Evolutionary conservation across 2,113 vertebrate genomes (phyloP), one percentile per base, ranked within the genome.

Genomic region (Dryoscopus gambensis): DNA sequence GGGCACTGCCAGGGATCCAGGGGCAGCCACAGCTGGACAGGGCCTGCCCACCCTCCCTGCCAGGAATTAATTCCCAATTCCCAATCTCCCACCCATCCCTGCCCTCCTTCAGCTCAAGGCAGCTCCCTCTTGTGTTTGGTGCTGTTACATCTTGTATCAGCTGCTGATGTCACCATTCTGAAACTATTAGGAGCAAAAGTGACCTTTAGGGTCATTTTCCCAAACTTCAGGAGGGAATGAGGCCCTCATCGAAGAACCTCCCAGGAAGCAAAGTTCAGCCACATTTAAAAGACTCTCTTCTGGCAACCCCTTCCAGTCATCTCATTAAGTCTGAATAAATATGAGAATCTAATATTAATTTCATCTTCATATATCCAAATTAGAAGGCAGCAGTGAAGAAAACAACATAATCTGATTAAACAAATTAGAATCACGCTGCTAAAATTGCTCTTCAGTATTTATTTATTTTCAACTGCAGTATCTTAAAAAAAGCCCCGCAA

Each of bases 401-500:
- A 96, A 97, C 84, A 97, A 93, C 95, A 88, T 87, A 93, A 97
- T 97, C 97, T 87, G 96, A 97, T 97, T 98, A 97, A 82, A 97
- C 97, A 97, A 98, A 98, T 98, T 97, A 97, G 95, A 96, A 96
- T 95, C 96, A 84, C 5, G 82, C 96, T 98, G 93, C 91, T 98
- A 96, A 96, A 95, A 95, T 97, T 97, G 96, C 50, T 79, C 94
- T 93, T 97, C 91, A 70, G 79, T 92, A 67, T 95, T 95, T 88
- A 78, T 97, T 98, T 97, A 96, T 94, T 97, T 88, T 94, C 67
- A 87, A 52, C 87, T 39, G 55, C 75, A 87, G 55, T 27, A 71
- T 83, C 65, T 92, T 77, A 59, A 89, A 91, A 60, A 71, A 47
- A 13, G n/a, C n/a, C 6, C 60, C 53, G 60, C 25, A 63, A 93